Evolutionary conservation across 2,888 invertebrate genomes (phyloP).

Genomic region (Agrochola lota): DNA sequence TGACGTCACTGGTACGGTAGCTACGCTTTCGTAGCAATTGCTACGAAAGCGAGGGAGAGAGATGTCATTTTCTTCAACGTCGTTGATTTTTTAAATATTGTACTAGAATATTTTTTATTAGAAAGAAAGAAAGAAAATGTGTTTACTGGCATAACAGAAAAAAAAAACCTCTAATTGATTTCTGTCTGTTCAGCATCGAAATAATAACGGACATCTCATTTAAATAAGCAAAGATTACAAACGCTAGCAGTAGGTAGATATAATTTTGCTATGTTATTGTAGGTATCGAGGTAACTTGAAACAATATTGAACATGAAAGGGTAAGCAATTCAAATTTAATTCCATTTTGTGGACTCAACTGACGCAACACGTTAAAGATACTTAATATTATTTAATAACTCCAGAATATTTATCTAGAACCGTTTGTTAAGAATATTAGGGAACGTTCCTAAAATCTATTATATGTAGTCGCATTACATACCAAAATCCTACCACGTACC

Average conservation of each 20-base stretch:
- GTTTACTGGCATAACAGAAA: no score
- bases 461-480: not conserved
- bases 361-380: not conserved
- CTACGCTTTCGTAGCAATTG: conserved; percentile 25
- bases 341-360: not conserved
- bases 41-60: no score
- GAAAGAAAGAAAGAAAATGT: no score
- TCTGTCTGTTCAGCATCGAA: no score
- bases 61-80: not conserved
- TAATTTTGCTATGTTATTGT: not conserved
- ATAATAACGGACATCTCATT: not conserved
- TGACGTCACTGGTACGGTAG: conserved; percentile 37
- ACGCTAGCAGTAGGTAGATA: not conserved
- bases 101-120: not conserved
- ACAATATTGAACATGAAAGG: not conserved
- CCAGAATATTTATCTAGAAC: not conserved
- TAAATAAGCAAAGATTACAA: not conserved
- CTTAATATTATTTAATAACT: not conserved
- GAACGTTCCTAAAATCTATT: no score
- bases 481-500: not conserved
- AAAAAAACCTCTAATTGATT: no score
- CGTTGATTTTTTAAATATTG: not conserved
- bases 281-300: not conserved
- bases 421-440: not conserved
- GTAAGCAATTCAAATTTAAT: conserved; percentile 2